Base-by-base conservation (phyloP, 2,888 invertebrate species). In the Drosophila siamana region DNA sequence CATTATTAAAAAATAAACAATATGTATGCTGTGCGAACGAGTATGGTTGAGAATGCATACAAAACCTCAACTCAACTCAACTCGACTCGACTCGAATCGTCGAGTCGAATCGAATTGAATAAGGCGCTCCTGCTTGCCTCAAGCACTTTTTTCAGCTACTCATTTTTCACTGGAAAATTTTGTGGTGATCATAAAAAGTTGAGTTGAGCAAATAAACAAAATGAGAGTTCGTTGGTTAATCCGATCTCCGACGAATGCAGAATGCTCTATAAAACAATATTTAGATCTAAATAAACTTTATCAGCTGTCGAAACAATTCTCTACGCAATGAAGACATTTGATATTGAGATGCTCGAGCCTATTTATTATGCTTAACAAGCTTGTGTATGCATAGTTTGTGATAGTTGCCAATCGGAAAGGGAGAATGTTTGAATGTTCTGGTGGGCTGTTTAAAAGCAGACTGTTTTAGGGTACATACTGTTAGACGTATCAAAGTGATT, bases 1-100 rank as follows among this genome's bases (percentile, higher is more conserved):
- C 87, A 87, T 87, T 87, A 87, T 87, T 88, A 80, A 87, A 83
- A 83, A 87, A 87, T 88, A 87, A 85, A 86, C 87, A 88, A 88
- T 75, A 74, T 76, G 74, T 74, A 78, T 70, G 77, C 66, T 63
- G 56, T 51, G 36, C 36, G 36, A 36, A 13, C 7, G 36, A 36
- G 36, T 38, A 15, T 38, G 36, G 11, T 33, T 1, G 33, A 33
- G 33, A 15, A 13, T 38, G 67, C 63, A 80, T 67, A 72, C 60
- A 66, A 13, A 64, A 30, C 36, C 30, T 44, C 50, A 15, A 44
- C 59, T 57, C 56, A 62, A 54, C 54, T 38, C 19, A 19, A 19
- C 19, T 2, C 19, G 3, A 19, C 26, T 44, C 50, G n/a, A 44
- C 59, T 57, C 56, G 59, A 54, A 50, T 41, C 4, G 50, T 60